Evolutionary conservation across 2,888 invertebrate species (phyloP).

Genomic region (Calameuta filiformis): DNA sequence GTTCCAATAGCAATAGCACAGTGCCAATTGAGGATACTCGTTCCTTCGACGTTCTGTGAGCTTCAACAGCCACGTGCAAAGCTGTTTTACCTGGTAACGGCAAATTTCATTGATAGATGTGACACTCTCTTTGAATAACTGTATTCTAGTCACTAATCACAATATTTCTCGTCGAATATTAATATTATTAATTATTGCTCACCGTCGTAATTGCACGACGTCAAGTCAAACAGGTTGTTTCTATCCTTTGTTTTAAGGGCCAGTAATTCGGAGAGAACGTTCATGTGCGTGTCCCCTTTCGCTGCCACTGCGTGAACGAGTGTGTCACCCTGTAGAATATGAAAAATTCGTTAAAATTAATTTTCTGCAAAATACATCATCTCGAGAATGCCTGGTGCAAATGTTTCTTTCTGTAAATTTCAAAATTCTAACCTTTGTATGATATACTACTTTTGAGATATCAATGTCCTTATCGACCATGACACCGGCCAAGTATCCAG

Average conservation of each 20-base stretch:
- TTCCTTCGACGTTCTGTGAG: slow-evolving; percentile 37
- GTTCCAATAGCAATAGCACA: slow-evolving; percentile 44
- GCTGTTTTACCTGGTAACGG: slow-evolving; percentile 50
- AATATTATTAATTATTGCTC: slow-evolving; percentile 15
- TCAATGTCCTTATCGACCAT: slow-evolving; percentile 50
- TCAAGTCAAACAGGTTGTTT: slow-evolving; percentile 50
- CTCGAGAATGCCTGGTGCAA: not conserved
- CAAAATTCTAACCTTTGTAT: slow-evolving; percentile 37
- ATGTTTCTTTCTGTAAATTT: not conserved
- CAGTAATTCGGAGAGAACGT: slow-evolving; percentile 49
- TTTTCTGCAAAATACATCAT: not conserved
- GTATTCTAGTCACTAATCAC: not conserved
- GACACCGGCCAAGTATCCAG: slow-evolving; percentile 53
- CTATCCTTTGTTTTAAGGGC: slow-evolving; percentile 45
- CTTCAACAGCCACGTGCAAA: slow-evolving; percentile 53
- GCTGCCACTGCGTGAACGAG: slow-evolving; percentile 51
- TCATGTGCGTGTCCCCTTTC: slow-evolving; percentile 48
- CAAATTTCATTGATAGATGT: not conserved
- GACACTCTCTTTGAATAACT: not conserved
- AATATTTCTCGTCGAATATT: not conserved
- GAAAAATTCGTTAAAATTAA: not conserved
- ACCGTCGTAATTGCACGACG: slow-evolving; percentile 55
- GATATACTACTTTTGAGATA: slow-evolving; percentile 46
- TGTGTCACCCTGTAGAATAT: slow-evolving; percentile 46
- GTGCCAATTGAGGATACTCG: slow-evolving; percentile 30